Conservation (phyloP, 2,888 invertebrate species). For the Drosophila mettleri region DNA sequence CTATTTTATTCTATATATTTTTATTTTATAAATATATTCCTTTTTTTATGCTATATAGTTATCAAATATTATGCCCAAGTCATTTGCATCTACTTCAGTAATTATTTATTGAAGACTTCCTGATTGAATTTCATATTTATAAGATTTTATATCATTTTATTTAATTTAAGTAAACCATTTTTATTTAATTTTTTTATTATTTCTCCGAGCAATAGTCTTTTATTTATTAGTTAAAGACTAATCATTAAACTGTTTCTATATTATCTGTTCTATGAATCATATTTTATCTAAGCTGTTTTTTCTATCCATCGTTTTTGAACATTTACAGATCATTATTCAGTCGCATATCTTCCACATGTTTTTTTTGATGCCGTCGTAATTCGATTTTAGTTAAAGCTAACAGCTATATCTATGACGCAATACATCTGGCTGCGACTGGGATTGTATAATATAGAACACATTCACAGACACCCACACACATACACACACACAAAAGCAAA, state of each 20-base stretch:
- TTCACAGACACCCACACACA: not conserved
- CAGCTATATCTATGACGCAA: slow-evolving; percentile 38
- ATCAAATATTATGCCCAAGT: not conserved
- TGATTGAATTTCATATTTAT: too few species aligned
- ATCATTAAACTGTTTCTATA: too few species aligned
- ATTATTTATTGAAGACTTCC: too few species aligned
- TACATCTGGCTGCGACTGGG: slow-evolving; percentile 6
- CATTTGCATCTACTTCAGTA: not conserved
- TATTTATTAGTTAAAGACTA: too few species aligned
- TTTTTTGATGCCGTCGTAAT: slow-evolving; percentile 41
- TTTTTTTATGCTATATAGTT: too few species aligned
- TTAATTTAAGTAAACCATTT: not conserved
- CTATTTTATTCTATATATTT: too few species aligned
- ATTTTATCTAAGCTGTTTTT: too few species aligned
- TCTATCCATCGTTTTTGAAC: too few species aligned
- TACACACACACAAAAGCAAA: slow-evolving; percentile 48
- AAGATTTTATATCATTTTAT: too few species aligned
- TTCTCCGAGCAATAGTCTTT: too few species aligned
- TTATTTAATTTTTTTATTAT: not conserved
- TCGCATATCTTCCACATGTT: not conserved
- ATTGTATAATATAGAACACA: slow-evolving; percentile 10
- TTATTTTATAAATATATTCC: too few species aligned
- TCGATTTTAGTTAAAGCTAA: slow-evolving; percentile 49
- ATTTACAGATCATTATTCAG: slow-evolving; percentile 3
- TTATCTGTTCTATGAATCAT: not conserved